A percentile compares a stretch with the other conserved stretches of the same genome.
Evolutionary conservation across 2,888 invertebrate species (phyloP).

Genomic region (Belgica antarctica): DNA sequence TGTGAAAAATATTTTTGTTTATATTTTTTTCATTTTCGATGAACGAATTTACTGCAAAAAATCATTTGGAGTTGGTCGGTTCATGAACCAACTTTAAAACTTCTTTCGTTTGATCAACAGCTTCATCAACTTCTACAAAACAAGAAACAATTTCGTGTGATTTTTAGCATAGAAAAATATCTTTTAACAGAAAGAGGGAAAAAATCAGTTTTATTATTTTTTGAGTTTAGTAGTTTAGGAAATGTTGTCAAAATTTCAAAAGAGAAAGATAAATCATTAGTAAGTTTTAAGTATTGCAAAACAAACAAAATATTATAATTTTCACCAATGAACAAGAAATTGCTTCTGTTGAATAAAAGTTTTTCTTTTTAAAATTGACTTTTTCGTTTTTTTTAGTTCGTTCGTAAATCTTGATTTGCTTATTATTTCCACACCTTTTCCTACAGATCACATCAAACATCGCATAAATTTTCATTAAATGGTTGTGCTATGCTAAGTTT

Average conservation of each 20-base stretch:
- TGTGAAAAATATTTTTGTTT: no score
- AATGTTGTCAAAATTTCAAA: conserved; percentile 40
- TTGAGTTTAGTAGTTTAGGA: conserved; percentile 42
- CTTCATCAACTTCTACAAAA: conserved; percentile 10
- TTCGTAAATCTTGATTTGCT: neutral
- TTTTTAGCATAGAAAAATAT: conserved; percentile 38
- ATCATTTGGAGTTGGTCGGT: no score
- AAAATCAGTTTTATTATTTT: conserved; percentile 36
- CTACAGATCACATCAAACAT: conserved; percentile 13
- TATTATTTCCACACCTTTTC: no score
- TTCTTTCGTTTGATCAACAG: neutral
- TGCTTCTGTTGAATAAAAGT: conserved; percentile 42
- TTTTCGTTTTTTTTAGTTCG: conserved; percentile 30
- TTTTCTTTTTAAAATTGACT: conserved; percentile 38
- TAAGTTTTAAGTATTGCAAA: conserved; percentile 9
- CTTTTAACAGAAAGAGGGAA: conserved; percentile 15
- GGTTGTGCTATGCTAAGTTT: conserved; percentile 34
- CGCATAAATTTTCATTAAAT: conserved; percentile 19
- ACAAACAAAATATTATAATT: conserved; percentile 25
- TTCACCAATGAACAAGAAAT: conserved; percentile 25
- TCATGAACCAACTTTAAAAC: neutral
- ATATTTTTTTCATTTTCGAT: neutral
- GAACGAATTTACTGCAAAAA: neutral
- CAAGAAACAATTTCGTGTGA: conserved; percentile 43
- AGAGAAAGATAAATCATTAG: conserved; percentile 30